These are phyloP conservation scores for Erpetoichthys calabaricus DNA, from an alignment of 2,797 vertebrate species.

Conservation along the genomic window DNA sequence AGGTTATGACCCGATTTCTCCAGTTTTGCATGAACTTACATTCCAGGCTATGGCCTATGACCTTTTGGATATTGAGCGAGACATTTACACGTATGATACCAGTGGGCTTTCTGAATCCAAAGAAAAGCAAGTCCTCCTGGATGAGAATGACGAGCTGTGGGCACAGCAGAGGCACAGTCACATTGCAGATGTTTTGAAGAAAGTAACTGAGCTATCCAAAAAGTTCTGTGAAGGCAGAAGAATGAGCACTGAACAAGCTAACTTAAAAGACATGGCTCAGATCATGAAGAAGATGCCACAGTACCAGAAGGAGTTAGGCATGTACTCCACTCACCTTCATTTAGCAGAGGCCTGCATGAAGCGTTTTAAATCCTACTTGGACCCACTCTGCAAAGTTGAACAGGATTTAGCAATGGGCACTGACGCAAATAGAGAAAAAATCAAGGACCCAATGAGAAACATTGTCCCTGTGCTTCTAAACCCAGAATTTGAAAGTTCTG, in stretches of 20 bases:
- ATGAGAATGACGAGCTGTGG: constrained; percentile 86
- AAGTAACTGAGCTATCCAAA: constrained; percentile 71
- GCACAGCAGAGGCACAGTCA: constrained; percentile 78
- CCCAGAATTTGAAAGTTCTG: constrained; percentile 46
- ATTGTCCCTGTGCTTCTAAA: constrained; percentile 78
- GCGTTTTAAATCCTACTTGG: constrained; percentile 55
- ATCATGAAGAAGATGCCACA: constrained; percentile 92
- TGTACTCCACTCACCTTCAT: constrained; percentile 81
- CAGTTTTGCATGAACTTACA: constrained; percentile 77
- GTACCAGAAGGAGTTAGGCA: constrained; percentile 82
- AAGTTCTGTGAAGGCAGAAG: constrained; percentile 81
- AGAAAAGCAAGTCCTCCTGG: constrained; percentile 67
- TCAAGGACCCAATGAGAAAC: constrained; percentile 79
- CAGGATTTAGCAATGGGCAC: constrained; percentile 76
- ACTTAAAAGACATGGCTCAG: constrained; percentile 80
- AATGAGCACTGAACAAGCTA: constrained; percentile 78
- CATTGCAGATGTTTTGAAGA: constrained; percentile 75
- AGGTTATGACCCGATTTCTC: constrained; percentile 69
- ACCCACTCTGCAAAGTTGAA: constrained; percentile 70
- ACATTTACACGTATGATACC: constrained; percentile 75
- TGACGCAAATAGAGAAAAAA: constrained; percentile 55
- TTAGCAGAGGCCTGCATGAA: constrained; percentile 82
- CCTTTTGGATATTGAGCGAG: constrained; percentile 68
- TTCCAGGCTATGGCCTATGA: constrained; percentile 86
- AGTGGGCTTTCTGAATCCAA: constrained; percentile 61